Base-by-base conservation (phyloP, 1,140 invertebrate genomes). In the Bombus haemorrhoidalis region DNA sequence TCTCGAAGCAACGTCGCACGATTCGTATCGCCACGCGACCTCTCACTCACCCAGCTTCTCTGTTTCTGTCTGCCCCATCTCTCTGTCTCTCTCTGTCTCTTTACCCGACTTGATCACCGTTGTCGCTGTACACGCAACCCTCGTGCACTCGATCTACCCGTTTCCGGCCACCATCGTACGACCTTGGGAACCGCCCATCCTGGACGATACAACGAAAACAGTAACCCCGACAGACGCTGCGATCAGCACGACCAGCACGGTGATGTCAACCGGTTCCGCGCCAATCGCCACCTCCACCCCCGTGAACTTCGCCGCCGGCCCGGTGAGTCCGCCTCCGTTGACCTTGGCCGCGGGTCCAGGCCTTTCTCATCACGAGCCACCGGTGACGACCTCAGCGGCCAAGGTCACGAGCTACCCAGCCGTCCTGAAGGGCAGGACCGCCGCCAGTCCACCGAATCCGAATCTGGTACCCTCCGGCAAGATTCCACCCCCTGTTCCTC, bases 401-500 rank as follows among this genome's bases (percentile, higher is more conserved):
- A 88, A 91, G 81, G 95, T 96, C 84, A 94, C 95, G 77, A 96
- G 96, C 83, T 97, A 97, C 91, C 97, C 97, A 64, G 96, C 97
- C 4, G 97, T 97, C n/a, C 94, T 97, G 86, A 97, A 97, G 95
- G 97, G 97, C 85, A 96, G 96, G 73, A 93, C 91, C 47, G 93
- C 90, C 74, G 94, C 93, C 41, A 94, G 93, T 91, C 93, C 94
- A 57, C 94, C 93, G 62, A 94, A 93, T 81, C 93, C 93, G 37
- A 94, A 93, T 83, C 77, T 94, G 57, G 93, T 95, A 25, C 93
- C 94, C 59, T 93, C 94, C 22, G 93, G 94, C 84, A 97, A 97
- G 92, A 96, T 98, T 9, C 97, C 97, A 15, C 97, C 97, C 41
- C 97, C 97, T 25, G 97, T 98, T 32, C 97, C 97, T 47, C 97